These are phyloP conservation scores for Elysia chlorotica DNA, from an alignment of 1,140 invertebrate species.

Conservation along the genomic window DNA sequence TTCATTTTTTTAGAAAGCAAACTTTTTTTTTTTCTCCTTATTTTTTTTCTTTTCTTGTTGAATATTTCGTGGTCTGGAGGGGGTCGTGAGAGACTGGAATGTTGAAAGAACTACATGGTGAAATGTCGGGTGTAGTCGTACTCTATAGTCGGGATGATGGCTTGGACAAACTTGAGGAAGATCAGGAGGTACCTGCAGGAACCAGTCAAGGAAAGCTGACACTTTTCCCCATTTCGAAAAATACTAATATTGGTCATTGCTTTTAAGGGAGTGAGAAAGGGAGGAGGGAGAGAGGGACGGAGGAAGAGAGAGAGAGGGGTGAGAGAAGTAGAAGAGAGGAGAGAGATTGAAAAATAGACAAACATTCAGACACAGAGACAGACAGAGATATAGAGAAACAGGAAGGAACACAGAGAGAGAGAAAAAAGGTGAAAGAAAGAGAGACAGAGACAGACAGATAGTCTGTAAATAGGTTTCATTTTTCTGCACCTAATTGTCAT, in stretches of 20 bases:
- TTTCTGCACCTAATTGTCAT: neutral
- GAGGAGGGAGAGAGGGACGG: neutral
- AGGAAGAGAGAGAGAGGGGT: neutral
- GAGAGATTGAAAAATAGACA: neutral
- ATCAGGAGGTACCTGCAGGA: constrained; percentile 90
- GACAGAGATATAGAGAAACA: neutral
- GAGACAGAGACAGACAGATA: neutral
- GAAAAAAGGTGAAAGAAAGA: neutral
- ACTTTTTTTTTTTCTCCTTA: no score
- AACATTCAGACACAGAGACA: neutral
- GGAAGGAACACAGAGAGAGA: neutral
- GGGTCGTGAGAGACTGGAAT: no score
- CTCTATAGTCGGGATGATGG: constrained; percentile 99
- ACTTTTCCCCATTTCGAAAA: neutral
- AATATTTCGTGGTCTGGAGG: no score
- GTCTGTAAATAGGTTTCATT: neutral
- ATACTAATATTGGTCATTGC: neutral
- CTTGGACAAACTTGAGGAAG: constrained; percentile 98
- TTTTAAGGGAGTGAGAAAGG: neutral
- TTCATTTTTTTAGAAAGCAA: no score
- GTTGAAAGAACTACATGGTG: constrained; percentile 78
- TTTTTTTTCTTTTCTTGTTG: no score
- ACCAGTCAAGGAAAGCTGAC: constrained; percentile 35
- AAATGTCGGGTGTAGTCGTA: constrained; percentile 99
- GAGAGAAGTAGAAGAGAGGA: neutral